Evolutionary conservation across 1,140 invertebrate genomes (phyloP).

Genomic region (Formica exsecta): DNA sequence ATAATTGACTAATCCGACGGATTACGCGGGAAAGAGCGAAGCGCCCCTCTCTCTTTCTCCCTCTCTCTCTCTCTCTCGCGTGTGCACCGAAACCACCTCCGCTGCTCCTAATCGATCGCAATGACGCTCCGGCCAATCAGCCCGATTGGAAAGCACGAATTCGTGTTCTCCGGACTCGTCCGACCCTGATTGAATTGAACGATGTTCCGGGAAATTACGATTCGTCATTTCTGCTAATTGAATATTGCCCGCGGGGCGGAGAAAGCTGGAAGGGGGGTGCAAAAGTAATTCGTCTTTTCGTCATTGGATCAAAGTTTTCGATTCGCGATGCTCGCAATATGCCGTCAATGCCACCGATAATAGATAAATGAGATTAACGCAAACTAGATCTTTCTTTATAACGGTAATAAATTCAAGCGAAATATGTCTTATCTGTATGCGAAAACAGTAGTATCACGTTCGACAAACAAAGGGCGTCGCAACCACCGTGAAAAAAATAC

Average conservation of each 20-base stretch:
- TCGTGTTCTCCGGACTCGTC: constrained; percentile 68
- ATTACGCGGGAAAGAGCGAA: constrained; percentile 70
- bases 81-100: constrained; percentile 45
- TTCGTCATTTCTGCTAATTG: constrained; percentile 68
- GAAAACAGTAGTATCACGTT: neutral
- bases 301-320: constrained; percentile 34
- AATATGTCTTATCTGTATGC: constrained; percentile 19
- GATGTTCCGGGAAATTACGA: constrained; percentile 64
- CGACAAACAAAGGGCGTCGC: neutral
- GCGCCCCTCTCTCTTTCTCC: neutral
- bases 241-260: constrained; percentile 38
- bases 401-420: constrained; percentile 6
- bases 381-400: neutral
- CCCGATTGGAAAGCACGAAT: constrained; percentile 70
- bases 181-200: constrained; percentile 61
- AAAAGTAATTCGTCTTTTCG: constrained; percentile 63
- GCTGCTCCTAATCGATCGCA: constrained; percentile 74
- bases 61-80: neutral
- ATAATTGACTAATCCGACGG: constrained; percentile 77
- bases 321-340: neutral
- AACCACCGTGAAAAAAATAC: constrained; percentile 1
- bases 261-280: neutral
- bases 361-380: neutral
- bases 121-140: constrained; percentile 73
- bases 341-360: neutral